Percentiles rank a stretch among this genome's conserved stretches.
These are phyloP conservation scores for Montipora foliosa DNA, from an alignment of 64 coral and sea anemone species.

Conservation along the genomic window DNA sequence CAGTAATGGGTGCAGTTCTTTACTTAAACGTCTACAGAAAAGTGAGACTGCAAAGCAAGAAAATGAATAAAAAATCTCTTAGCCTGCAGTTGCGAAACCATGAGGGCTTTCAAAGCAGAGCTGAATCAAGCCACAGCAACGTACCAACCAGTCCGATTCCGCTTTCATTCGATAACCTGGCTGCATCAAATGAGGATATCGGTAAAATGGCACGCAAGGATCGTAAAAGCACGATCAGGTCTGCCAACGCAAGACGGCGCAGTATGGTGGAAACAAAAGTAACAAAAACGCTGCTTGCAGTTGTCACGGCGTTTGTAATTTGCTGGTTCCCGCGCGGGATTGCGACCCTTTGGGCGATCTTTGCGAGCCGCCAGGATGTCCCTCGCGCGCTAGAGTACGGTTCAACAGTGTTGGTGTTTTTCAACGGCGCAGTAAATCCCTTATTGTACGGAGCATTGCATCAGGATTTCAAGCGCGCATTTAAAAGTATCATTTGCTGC, in stretches of 20 bases:
- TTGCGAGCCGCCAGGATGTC: slow-evolving; percentile 70
- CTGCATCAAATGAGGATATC: slow-evolving; percentile 31
- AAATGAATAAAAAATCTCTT: slow-evolving; percentile 24
- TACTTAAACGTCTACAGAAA: slow-evolving; percentile 77
- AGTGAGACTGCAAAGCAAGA: slow-evolving; percentile 68
- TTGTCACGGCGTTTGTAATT: slow-evolving; percentile 84
- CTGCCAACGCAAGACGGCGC: slow-evolving; percentile 36
- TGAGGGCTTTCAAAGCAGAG: not conserved
- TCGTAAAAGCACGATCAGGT: not conserved
- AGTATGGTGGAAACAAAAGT: slow-evolving; percentile 85
- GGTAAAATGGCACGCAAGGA: slow-evolving; percentile 4
- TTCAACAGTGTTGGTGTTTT: slow-evolving; percentile 90
- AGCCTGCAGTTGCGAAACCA: not conserved
- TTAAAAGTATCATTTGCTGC: slow-evolving; percentile 75
- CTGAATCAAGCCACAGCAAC: not conserved
- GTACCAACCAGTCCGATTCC: not conserved
- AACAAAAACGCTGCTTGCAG: slow-evolving; percentile 82
- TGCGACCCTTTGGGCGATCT: slow-evolving; percentile 92
- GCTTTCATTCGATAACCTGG: slow-evolving; percentile 10
- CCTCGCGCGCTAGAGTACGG: slow-evolving; percentile 80
- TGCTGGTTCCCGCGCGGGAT: slow-evolving; percentile 95
- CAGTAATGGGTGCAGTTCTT: slow-evolving; percentile 59
- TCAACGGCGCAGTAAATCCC: slow-evolving; percentile 87
- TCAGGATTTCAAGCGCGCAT: slow-evolving; percentile 87
- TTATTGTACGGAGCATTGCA: slow-evolving; percentile 89